These are phyloP conservation scores for Dendrophyllia cribrosa DNA, from an alignment of 64 coral and sea anemone species.

Conservation along the genomic window DNA sequence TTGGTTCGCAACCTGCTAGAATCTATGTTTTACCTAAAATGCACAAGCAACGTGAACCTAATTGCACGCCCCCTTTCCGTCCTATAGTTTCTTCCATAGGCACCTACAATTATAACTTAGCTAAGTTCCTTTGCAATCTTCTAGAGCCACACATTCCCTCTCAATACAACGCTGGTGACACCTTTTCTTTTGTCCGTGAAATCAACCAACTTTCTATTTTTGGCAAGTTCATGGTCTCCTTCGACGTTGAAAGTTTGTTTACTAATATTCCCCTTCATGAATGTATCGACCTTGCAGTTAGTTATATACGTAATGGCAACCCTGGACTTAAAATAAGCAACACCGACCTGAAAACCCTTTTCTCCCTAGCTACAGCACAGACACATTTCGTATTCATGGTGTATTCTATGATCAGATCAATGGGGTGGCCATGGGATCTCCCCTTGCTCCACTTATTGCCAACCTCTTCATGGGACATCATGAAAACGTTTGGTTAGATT, in stretches of 20 bases:
- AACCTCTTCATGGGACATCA: slow-evolving; percentile 26
- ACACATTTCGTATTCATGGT: slow-evolving; percentile 46
- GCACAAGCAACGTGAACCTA: not conserved
- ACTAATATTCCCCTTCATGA: slow-evolving; percentile 34
- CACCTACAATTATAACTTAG: slow-evolving; percentile 12
- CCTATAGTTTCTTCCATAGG: slow-evolving; percentile 13
- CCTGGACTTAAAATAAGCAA: not conserved
- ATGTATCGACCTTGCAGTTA: slow-evolving; percentile 22
- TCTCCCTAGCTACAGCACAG: not conserved
- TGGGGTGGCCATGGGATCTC: slow-evolving; percentile 42
- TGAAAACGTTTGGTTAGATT: slow-evolving; percentile 5
- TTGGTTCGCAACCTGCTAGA: too few species aligned
- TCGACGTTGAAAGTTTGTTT: slow-evolving; percentile 27
- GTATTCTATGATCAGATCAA: slow-evolving; percentile 32
- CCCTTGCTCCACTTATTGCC: not conserved
- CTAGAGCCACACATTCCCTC: slow-evolving; percentile 32
- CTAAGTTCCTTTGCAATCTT: slow-evolving; percentile 5
- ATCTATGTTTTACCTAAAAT: slow-evolving; percentile 36
- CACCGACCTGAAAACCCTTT: not conserved
- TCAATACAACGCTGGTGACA: not conserved
- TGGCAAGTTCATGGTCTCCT: slow-evolving; percentile 27
- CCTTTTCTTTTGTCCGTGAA: slow-evolving; percentile 42
- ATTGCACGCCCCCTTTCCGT: not conserved
- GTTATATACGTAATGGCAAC: not conserved
- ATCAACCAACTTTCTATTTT: not conserved